Base-by-base conservation (phyloP, 1,140 invertebrate genomes). In the Steinernema khuongi region DNA sequence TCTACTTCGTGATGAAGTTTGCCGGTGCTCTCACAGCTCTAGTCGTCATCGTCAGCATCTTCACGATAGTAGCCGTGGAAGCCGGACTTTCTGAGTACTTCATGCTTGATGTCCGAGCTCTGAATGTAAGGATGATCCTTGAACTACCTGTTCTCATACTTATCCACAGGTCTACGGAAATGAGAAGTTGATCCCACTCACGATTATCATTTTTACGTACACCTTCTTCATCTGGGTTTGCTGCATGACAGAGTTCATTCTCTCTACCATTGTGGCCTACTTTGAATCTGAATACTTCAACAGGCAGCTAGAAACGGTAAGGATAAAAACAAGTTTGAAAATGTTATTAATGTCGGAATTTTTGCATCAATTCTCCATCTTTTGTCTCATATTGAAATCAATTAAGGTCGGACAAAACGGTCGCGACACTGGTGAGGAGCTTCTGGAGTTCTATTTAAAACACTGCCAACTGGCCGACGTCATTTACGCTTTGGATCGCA, bases 401-500 rank as follows among this genome's bases (percentile, higher is more conserved):
- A 14, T 60, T 60, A 14, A 60, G 50, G 50, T 60, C 14, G 50
- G 50, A 60, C 14, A 60, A 22, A 60, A 60, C 19, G 50, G 50
- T n/a, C 50, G 50, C 19, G 50, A 60, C 14, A 60, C 22, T 60
- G 50, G 50, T 4, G 50, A 60, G 26, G 50, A 60, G 50, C 50
- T 60, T 4, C 50, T 60, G 26, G 50, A 60, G 50, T 60, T 60
- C 22, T 60, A 60, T 26, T 22, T 60, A 2, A 60, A 60, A 22
- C 50, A 60, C 22, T 60, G 50, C 50, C 50, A 60, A 22, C 11
- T 77, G 17, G 41, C 30, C 14, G 33, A 70, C 17, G 73, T 73
- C 2, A 74, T 77, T n/a, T 18, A 73, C 43, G 41, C 67, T 32
- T 43, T 77, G 28, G 76, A 77, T 60, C 2, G 36, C 18, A 72